Percentiles rank a stretch among this genome's conserved stretches.
Evolutionary conservation across 2,888 invertebrate genomes (phyloP).

Genomic region (Brachyptera risi): DNA sequence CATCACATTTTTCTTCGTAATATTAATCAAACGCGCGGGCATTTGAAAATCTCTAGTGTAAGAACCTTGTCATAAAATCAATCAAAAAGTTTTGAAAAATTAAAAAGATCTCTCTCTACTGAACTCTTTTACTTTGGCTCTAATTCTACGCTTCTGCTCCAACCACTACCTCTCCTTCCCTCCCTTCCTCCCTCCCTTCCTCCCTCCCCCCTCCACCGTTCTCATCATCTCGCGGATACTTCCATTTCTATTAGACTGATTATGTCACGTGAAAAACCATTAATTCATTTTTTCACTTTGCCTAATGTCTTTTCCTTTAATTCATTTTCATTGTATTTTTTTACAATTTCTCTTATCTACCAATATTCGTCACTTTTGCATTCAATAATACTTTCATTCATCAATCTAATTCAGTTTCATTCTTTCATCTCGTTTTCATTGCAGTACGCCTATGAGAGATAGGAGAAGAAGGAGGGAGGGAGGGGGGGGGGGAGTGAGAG

Average conservation of each 20-base stretch:
- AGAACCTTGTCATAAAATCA: conserved; percentile 20
- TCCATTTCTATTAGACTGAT: conserved; percentile 28
- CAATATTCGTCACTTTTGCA: conserved; percentile 21
- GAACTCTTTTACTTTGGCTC: not conserved
- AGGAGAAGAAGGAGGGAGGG: too few species aligned
- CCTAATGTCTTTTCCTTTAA: conserved; percentile 30
- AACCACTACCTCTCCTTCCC: not conserved
- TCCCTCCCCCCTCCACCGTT: not conserved
- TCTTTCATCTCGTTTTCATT: not conserved
- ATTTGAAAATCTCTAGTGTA: too few species aligned
- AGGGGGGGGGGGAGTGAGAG: too few species aligned
- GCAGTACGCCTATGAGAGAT: too few species aligned
- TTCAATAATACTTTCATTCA: conserved; percentile 27
- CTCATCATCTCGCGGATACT: conserved; percentile 8
- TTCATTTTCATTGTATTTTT: conserved; percentile 27
- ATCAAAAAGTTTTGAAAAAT: conserved; percentile 15
- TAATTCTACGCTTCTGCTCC: not conserved
- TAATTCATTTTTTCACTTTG: conserved; percentile 30
- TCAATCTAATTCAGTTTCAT: conserved; percentile 22
- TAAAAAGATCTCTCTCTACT: not conserved
- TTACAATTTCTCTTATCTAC: conserved; percentile 21
- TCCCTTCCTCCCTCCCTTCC: not conserved
- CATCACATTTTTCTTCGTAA: too few species aligned
- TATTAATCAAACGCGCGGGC: too few species aligned
- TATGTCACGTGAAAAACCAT: conserved; percentile 29